Evolutionary conservation across 2,888 invertebrate species (phyloP), one percentile per base, ranked within the genome.

Genomic region (Campaea margaritaria): DNA sequence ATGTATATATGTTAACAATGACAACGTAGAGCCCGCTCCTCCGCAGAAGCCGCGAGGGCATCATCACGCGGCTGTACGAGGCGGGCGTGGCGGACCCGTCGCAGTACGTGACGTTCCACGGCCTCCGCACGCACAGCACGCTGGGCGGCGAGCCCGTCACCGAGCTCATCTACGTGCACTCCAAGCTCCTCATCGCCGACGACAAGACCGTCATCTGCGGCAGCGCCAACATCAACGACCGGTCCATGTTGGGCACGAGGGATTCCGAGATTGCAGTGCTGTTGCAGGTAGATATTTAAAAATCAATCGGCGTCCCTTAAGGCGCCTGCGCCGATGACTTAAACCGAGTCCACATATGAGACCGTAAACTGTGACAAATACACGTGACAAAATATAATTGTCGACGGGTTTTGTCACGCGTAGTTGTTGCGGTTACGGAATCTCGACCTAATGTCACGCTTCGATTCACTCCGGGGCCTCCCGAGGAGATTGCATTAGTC

Each of bases 171-270:
- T 99, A 99, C 86, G 98, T 99, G 12, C 99, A 99, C 89, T 98
- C 99, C 58, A 99, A 99, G 89, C 89, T 99, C 58, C 94, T 99
- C 87, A 98, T 99, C 63, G 96, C 96, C 0, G 99, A 99, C 81
- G 99, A 99, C 84, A 95, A 95, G 69, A 93, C 95, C 2, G 95
- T 97, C 0, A 98, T 99, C 65, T 99, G 99, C 75, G 99, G 99
- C 14, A 99, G 99, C 5, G 99, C 99, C 0, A 99, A 99, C 81
- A 98, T 99, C 72, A 99, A 99, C 80, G 99, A 99, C 83, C 93
- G 99, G 51, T 99, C 98, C 56, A 94, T 99, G 94, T 93, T 98
- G 53, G 99, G 99, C 0, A 97, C 96, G 63, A 93, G 99, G 67
- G 99, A 99, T 80, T 99, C 99, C 0, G 99, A 99, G 89, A 96